These are phyloP conservation scores for Pocota personata DNA, from an alignment of 2,888 invertebrate species.

Conservation along the genomic window DNA sequence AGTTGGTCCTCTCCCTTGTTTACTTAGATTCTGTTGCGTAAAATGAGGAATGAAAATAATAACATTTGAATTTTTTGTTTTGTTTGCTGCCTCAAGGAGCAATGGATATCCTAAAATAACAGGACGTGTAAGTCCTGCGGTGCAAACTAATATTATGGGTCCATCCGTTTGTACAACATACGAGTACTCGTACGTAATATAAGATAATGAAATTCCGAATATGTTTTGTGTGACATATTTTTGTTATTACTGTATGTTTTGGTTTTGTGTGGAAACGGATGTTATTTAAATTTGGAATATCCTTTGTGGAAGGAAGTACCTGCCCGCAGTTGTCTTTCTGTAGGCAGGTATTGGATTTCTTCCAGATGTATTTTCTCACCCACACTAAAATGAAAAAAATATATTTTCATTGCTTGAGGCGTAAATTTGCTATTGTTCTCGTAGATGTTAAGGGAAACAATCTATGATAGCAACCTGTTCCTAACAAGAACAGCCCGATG, in stretches of 20 bases:
- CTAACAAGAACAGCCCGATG: too few relatives aligned
- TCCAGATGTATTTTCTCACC: not conserved
- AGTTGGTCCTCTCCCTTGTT: slow-evolving; percentile 44
- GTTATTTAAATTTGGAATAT: slow-evolving; percentile 33
- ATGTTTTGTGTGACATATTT: slow-evolving; percentile 38
- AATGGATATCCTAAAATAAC: slow-evolving; percentile 69
- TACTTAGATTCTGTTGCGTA: slow-evolving; percentile 62
- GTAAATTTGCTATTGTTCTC: too few relatives aligned
- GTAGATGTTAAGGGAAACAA: too few relatives aligned
- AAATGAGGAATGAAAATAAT: slow-evolving; percentile 61
- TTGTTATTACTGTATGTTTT: slow-evolving; percentile 41
- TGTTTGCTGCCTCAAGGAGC: slow-evolving; percentile 29
- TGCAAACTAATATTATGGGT: slow-evolving; percentile 38
- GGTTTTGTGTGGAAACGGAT: slow-evolving; percentile 35
- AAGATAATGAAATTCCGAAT: slow-evolving; percentile 13
- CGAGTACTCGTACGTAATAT: too few relatives aligned
- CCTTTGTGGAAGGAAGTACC: not conserved
- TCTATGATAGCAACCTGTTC: too few relatives aligned
- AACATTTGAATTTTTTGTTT: slow-evolving; percentile 50
- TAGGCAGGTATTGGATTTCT: not conserved
- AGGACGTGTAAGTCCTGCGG: slow-evolving; percentile 68
- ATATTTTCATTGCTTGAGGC: too few relatives aligned
- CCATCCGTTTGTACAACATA: slow-evolving; percentile 5
- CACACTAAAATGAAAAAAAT: too few relatives aligned
- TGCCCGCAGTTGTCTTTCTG: not conserved